Evolutionary conservation across 2,113 vertebrate species (phyloP), one percentile per base, ranked within the genome.

Genomic region (Tychaedon coryphoeus): DNA sequence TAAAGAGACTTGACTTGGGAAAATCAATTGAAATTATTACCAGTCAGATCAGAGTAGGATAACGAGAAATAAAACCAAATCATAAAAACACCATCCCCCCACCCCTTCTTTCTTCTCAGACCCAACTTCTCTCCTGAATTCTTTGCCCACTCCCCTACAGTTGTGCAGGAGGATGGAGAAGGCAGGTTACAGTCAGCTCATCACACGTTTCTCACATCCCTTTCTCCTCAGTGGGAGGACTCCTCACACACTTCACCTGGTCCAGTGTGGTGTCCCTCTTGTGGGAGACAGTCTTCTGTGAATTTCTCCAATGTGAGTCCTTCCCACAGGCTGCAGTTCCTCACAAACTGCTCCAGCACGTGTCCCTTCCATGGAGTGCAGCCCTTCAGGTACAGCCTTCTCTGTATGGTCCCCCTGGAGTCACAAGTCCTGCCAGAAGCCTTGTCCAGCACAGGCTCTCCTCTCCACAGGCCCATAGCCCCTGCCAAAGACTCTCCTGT

Each of bases 361-460:
- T 11, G 40, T 33, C 15, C 10, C 26, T 60, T 31, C n/a, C 31
- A 19, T 5, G 15, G n/a, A 9, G 11, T 33, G 20, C 31, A 28
- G 18, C 31, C 42, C 10, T 47, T 60, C 29, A 54, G 45, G 38
- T 34, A 6, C 38, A 69, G n/a, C 7, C 9, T 60, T 10, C 22
- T 73, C 22, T 24, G 25, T 15, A 20, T 2, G 29, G 9, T 5
- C 18, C 11, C 38, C 1, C 0, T 45, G 38, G 38, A 20, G 45
- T 53, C 38, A 34, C 38, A 47, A 18, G 9, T 23, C 45, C n/a
- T 78, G 36, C 60, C 43, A 26, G 34, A 33, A 86, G 10, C 40
- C 25, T 60, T 14, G 6, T 40, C 53, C 47, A 47, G n/a, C 16
- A 4, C 23, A 22, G 19, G 10, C 0, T 0, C 19, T 61, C 19